Percentiles rank a stretch among this genome's conserved stretches.
Conservation (phyloP, 2,797 vertebrate genomes). For the Myiothlypis chrysogaster region DNA sequence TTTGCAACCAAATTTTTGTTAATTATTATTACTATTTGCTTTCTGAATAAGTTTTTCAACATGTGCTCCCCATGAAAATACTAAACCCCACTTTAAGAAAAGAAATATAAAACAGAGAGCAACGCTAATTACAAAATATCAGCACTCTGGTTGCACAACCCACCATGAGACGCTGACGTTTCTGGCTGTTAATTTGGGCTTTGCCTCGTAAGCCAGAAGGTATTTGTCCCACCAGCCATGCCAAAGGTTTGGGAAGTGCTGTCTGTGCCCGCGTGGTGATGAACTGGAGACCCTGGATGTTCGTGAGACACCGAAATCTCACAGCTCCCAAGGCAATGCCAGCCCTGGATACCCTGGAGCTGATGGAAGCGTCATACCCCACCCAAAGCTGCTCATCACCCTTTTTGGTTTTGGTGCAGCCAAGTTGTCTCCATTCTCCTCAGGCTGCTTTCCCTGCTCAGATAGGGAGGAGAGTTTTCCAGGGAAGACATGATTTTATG, state of each 20-base stretch:
- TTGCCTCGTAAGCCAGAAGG: background rate
- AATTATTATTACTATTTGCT: background rate
- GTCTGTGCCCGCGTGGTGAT: background rate
- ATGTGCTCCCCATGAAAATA: accelerated
- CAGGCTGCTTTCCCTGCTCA: background rate
- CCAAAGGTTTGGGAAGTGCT: background rate
- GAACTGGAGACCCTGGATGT: background rate
- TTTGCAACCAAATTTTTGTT: background rate
- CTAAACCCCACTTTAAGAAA: background rate
- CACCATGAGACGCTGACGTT: background rate
- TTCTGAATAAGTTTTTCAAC: background rate
- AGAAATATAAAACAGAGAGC: background rate
- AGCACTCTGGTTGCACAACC: conserved; percentile 13
- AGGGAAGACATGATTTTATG: background rate
- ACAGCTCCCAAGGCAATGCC: background rate
- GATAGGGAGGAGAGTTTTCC: background rate
- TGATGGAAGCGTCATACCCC: background rate
- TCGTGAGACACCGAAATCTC: background rate
- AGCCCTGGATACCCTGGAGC: accelerated
- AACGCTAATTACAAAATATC: conserved; percentile 22
- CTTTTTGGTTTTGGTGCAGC: background rate
- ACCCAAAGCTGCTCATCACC: background rate
- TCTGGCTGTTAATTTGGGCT: background rate
- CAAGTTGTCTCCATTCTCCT: background rate
- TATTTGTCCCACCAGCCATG: background rate